A percentile compares a stretch with the other conserved stretches of the same genome.
These are phyloP conservation scores for Champsocephalus esox DNA, from an alignment of 2,797 vertebrate species.

Conservation along the genomic window DNA sequence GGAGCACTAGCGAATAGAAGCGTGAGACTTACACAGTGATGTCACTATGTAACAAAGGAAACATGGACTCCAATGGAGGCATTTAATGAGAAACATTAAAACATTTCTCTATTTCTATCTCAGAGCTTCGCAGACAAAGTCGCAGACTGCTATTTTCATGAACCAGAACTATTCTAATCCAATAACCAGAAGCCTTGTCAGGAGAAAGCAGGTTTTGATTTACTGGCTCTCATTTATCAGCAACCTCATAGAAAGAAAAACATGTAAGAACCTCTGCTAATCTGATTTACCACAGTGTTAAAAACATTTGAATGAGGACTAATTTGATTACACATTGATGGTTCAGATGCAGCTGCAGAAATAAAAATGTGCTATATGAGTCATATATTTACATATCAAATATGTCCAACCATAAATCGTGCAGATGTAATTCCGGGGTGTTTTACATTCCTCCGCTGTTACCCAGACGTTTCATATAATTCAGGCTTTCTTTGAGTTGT, in stretches of 20 bases:
- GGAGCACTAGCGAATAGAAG: no score
- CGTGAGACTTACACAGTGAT: no score
- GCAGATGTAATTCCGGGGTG: no score
- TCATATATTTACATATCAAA: neutral
- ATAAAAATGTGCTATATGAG: neutral
- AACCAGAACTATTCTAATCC: conserved; percentile 2
- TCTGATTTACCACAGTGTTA: neutral
- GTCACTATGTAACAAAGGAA: no score
- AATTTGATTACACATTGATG: conserved; percentile 1
- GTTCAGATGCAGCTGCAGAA: conserved; percentile 1
- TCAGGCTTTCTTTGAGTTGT: no score
- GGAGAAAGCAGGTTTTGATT: conserved; percentile 9
- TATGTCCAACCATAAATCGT: no score
- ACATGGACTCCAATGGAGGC: neutral
- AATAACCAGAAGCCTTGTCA: neutral
- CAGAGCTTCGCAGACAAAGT: neutral
- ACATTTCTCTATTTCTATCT: neutral
- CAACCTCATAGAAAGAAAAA: neutral
- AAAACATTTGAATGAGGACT: conserved; percentile 11
- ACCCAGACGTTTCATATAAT: no score
- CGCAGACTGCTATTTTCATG: neutral
- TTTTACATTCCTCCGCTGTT: no score
- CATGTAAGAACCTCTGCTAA: neutral
- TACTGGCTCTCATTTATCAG: conserved; percentile 13
- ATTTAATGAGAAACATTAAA: conserved; percentile 5